Percentiles rank a stretch among this genome's conserved stretches.
Evolutionary conservation across 2,113 vertebrate genomes (phyloP).

Genomic region (Hippocampus comes): DNA sequence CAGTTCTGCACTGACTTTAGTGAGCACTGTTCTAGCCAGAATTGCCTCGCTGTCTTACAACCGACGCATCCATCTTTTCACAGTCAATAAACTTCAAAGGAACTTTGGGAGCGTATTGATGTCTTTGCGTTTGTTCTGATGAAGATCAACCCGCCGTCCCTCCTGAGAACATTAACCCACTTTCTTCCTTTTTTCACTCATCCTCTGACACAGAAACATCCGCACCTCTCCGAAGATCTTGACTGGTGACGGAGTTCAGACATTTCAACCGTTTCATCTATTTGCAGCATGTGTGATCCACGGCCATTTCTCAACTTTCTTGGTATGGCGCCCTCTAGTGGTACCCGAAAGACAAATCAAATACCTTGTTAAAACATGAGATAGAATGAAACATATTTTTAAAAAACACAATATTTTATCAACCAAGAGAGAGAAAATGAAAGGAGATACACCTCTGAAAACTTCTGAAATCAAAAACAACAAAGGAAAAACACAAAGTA

Average conservation of each 20-base stretch:
- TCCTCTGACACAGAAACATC: slow-evolving; percentile 4
- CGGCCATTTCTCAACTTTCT: not conserved
- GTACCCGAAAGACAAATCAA: too few relatives aligned
- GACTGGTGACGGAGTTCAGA: slow-evolving; percentile 22
- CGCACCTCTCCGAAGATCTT: slow-evolving; percentile 8
- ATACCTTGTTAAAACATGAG: too few relatives aligned
- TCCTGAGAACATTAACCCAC: slow-evolving; percentile 15
- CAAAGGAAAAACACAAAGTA: too few relatives aligned
- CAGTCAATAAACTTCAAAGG: slow-evolving; percentile 7
- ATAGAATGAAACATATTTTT: too few relatives aligned
- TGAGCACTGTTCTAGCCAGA: not conserved
- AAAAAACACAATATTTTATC: too few relatives aligned
- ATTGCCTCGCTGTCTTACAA: not conserved
- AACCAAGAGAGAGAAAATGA: too few relatives aligned
- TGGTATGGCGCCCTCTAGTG: too few relatives aligned
- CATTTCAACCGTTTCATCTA: slow-evolving; percentile 16
- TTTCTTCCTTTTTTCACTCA: slow-evolving; percentile 13
- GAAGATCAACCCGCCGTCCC: slow-evolving; percentile 19
- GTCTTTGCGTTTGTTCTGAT: slow-evolving; percentile 4
- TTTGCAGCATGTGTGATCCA: slow-evolving; percentile 39
- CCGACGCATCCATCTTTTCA: not conserved
- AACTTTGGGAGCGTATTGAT: slow-evolving; percentile 1
- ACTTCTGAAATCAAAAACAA: too few relatives aligned
- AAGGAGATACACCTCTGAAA: too few relatives aligned
- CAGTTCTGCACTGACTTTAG: too few relatives aligned